phyloP scores from a whole-genome alignment of 2,797 vertebrate genomes.

The Halcyon badia region DNA sequence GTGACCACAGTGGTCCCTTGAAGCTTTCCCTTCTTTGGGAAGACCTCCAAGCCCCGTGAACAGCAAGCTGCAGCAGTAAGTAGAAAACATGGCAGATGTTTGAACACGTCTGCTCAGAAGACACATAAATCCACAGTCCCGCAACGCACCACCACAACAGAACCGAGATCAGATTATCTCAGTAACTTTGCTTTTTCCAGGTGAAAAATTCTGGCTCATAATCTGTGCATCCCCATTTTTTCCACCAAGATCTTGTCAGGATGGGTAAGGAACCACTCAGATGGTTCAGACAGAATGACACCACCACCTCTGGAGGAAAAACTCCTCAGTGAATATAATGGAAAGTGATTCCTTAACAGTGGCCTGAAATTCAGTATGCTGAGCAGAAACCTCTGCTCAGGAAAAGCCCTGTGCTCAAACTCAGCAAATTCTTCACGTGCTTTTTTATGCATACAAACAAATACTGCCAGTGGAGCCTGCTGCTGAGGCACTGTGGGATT shows the following conservation, averaged over 20 bases:
- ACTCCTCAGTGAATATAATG: neutral
- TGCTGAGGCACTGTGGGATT: neutral
- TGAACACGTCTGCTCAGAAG: neutral
- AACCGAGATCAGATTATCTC: neutral
- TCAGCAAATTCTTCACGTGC: neutral
- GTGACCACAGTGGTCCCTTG: neutral
- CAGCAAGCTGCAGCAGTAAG: neutral
- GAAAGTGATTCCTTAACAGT: neutral
- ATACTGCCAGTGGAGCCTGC: neutral
- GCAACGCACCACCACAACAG: fast-evolving
- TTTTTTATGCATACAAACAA: neutral
- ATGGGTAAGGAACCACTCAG: neutral
- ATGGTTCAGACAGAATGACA: neutral
- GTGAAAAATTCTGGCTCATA: neutral
- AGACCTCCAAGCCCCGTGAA: neutral
- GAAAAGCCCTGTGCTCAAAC: neutral
- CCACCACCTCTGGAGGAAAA: neutral
- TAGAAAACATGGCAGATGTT: neutral
- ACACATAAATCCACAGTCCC: neutral
- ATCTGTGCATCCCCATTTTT: neutral
- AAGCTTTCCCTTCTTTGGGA: neutral
- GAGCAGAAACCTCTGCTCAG: neutral
- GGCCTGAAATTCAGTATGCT: neutral
- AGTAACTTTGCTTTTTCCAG: neutral
- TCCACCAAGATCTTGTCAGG: neutral